Conservation (phyloP, 2,888 invertebrate genomes). For the Autographa gamma region DNA sequence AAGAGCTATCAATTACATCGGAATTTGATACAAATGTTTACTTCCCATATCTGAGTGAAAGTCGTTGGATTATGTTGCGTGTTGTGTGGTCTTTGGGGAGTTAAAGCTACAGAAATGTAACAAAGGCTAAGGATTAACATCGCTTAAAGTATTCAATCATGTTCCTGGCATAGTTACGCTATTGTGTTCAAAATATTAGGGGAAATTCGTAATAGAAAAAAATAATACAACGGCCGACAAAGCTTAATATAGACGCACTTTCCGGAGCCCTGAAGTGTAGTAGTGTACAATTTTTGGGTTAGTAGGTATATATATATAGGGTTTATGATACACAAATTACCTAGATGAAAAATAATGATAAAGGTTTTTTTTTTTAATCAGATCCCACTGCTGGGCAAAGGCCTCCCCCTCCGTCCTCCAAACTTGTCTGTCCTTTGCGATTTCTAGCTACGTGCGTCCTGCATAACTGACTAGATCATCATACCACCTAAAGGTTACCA, state of each 20-base stretch:
- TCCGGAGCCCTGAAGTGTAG: too few relatives aligned
- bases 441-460: too few relatives aligned
- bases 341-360: too few relatives aligned
- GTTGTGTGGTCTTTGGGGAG: conserved; percentile 2
- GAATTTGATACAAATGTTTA: conserved; percentile 27
- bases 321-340: too few relatives aligned
- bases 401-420: too few relatives aligned
- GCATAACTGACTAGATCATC: too few relatives aligned
- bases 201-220: not conserved
- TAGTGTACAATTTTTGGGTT: too few relatives aligned
- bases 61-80: conserved; percentile 33
- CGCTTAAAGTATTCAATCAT: conserved; percentile 7
- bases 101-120: not conserved
- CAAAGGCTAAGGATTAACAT: not conserved
- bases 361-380: too few relatives aligned
- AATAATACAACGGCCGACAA: not conserved
- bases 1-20: conserved; percentile 38
- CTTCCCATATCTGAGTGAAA: conserved; percentile 50
- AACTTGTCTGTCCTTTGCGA: too few relatives aligned
- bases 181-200: not conserved
- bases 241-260: not conserved
- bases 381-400: too few relatives aligned
- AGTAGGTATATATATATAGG: too few relatives aligned
- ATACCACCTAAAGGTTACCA: too few relatives aligned
- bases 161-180: not conserved